A percentile compares a stretch with the other conserved stretches of the same genome.
Conservation (phyloP, 2,888 invertebrate genomes). For the Taphrorychus bicolor region DNA sequence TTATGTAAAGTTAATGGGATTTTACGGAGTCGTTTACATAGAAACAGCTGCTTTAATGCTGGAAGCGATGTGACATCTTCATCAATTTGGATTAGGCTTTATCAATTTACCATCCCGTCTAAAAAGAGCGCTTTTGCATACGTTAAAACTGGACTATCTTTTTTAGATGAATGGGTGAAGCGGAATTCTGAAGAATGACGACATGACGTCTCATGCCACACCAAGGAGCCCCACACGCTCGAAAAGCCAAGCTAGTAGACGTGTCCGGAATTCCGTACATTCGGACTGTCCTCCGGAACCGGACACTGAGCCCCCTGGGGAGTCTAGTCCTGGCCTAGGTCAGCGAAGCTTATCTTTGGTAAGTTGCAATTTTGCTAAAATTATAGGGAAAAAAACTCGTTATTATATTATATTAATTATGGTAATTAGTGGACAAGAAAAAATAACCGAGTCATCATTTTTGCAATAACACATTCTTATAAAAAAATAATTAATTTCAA, state of each 20-base stretch:
- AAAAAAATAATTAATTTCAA: too few species aligned
- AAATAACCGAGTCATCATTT: neutral
- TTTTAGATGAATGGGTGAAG: neutral
- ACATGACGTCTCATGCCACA: slow-evolving; percentile 35
- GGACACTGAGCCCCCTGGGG: slow-evolving; percentile 26
- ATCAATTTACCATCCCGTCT: neutral
- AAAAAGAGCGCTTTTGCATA: neutral
- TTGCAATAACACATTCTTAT: too few species aligned
- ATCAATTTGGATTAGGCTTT: neutral
- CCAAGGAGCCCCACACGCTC: slow-evolving; percentile 37
- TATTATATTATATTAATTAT: too few species aligned
- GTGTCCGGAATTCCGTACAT: slow-evolving; percentile 33
- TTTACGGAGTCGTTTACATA: slow-evolving; percentile 14
- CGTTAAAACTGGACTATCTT: neutral
- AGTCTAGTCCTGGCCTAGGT: slow-evolving; percentile 32
- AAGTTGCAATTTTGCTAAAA: slow-evolving; percentile 14
- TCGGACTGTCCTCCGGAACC: slow-evolving; percentile 41
- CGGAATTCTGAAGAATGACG: slow-evolving; percentile 21
- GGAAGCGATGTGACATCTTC: neutral
- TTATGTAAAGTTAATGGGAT: slow-evolving; percentile 11
- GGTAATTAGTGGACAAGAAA: too few species aligned
- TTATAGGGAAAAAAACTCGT: too few species aligned
- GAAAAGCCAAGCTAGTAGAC: slow-evolving; percentile 36
- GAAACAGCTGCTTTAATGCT: neutral
- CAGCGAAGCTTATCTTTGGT: slow-evolving; percentile 40